phyloP scores from a whole-genome alignment of 2,888 invertebrate species.

The Perizoma flavofasciatum region DNA sequence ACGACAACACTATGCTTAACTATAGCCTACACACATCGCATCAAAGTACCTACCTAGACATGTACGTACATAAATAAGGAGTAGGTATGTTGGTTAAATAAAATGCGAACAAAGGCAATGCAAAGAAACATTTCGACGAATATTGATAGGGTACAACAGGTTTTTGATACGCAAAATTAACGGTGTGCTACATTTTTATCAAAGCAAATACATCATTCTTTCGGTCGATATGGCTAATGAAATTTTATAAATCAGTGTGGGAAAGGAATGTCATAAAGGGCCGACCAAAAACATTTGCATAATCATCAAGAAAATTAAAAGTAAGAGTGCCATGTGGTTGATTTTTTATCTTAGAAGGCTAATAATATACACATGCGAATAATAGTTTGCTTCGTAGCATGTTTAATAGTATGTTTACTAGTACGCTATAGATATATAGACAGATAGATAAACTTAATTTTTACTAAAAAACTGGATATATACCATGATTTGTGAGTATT shows the following conservation, averaged over 20 bases:
- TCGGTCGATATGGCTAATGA: constrained; percentile 53
- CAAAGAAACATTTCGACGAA: constrained; percentile 31
- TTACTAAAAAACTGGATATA: too few relatives aligned
- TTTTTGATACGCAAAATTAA: constrained; percentile 43
- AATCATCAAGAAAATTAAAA: not conserved
- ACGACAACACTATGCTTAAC: too few relatives aligned
- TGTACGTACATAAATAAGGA: not conserved
- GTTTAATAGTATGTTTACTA: too few relatives aligned
- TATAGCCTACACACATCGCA: not conserved
- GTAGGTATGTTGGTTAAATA: not conserved
- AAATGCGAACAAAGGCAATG: constrained; percentile 21
- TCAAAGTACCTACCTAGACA: not conserved
- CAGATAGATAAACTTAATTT: too few relatives aligned
- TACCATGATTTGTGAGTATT: too few relatives aligned
- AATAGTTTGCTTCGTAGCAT: too few relatives aligned
- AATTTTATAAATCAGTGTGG: constrained; percentile 43
- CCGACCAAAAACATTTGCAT: constrained; percentile 4
- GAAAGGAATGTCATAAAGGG: constrained; percentile 21
- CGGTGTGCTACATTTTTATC: constrained; percentile 51
- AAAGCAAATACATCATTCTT: constrained; percentile 47
- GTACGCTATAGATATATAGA: too few relatives aligned
- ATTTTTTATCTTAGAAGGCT: too few relatives aligned
- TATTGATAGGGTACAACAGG: constrained; percentile 25
- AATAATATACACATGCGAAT: too few relatives aligned
- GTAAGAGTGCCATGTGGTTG: not conserved